phyloP scores from a whole-genome alignment of 2,113 vertebrate genomes.

The Oreochromis niloticus region DNA sequence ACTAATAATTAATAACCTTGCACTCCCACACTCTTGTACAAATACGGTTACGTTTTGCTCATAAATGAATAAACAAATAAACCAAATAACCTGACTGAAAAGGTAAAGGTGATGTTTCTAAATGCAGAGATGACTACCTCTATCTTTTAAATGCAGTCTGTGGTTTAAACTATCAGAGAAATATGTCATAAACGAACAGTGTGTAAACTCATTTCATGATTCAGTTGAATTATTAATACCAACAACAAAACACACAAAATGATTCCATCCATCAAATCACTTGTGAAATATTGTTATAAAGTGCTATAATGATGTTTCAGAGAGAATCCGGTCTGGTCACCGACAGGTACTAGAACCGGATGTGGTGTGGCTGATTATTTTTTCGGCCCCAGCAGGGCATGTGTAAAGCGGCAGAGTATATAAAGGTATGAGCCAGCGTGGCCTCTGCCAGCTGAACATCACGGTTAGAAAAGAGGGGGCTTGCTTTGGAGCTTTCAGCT shows the following conservation, averaged over 20 bases:
- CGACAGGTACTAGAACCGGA: slow-evolving; percentile 6
- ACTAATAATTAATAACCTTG: not conserved
- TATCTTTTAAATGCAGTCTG: not conserved
- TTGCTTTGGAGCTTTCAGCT: not conserved
- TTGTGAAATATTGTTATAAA: not conserved
- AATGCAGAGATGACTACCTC: not conserved
- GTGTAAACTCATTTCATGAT: rapidly evolving
- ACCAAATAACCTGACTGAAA: not conserved
- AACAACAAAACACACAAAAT: not conserved
- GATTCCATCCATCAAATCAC: not conserved
- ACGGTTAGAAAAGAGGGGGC: not conserved
- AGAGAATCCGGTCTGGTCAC: not conserved
- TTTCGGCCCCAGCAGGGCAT: not conserved
- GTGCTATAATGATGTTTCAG: not conserved
- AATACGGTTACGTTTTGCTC: not conserved
- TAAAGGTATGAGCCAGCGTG: slow-evolving; percentile 35
- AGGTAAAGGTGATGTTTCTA: not conserved
- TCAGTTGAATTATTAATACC: not conserved
- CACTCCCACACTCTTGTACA: not conserved
- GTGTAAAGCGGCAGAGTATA: slow-evolving; percentile 37
- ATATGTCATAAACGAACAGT: not conserved
- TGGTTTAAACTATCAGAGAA: not conserved
- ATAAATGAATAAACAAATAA: not conserved
- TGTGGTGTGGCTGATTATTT: slow-evolving; percentile 7
- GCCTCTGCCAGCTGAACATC: slow-evolving; percentile 16